Conservation (phyloP, 2,888 invertebrate species). For the Sinelater perroti region DNA sequence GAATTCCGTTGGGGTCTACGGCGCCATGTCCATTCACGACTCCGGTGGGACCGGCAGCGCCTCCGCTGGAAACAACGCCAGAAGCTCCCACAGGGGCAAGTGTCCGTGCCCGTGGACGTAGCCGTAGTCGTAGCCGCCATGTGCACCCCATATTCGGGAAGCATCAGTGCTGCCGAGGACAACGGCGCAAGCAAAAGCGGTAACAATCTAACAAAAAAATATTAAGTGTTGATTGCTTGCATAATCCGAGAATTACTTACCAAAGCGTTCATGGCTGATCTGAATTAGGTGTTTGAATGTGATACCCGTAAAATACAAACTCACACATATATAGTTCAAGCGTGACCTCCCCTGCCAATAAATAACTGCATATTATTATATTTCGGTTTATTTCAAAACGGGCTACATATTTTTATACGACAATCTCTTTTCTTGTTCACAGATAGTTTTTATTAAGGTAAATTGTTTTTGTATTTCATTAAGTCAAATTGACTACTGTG, state of each 20-base stretch:
- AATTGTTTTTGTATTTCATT: too few relatives aligned
- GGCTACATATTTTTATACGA: too few relatives aligned
- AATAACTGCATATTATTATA: constrained; percentile 25
- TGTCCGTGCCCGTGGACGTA: constrained; percentile 20
- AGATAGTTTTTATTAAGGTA: too few relatives aligned
- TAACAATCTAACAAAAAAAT: constrained; percentile 7
- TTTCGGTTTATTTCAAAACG: too few relatives aligned
- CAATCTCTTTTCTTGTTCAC: too few relatives aligned
- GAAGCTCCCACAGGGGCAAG: constrained; percentile 21
- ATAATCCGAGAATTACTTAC: constrained; percentile 8
- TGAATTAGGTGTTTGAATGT: constrained; percentile 11
- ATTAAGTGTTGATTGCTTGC: background rate
- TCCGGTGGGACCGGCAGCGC: constrained; percentile 33
- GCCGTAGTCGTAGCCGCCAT: background rate
- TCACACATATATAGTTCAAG: constrained; percentile 23
- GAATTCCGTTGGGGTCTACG: constrained; percentile 28
- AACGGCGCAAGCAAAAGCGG: constrained; percentile 19
- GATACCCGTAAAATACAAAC: constrained; percentile 12
- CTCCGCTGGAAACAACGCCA: constrained; percentile 21
- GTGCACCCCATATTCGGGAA: constrained; percentile 16
- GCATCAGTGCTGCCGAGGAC: constrained; percentile 13
- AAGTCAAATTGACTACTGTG: too few relatives aligned
- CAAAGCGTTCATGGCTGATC: constrained; percentile 27
- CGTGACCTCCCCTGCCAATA: constrained; percentile 20
- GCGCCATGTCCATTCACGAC: constrained; percentile 28